These are phyloP conservation scores for Ifrita kowaldi DNA, from an alignment of 2,113 vertebrate genomes.

Conservation along the genomic window DNA sequence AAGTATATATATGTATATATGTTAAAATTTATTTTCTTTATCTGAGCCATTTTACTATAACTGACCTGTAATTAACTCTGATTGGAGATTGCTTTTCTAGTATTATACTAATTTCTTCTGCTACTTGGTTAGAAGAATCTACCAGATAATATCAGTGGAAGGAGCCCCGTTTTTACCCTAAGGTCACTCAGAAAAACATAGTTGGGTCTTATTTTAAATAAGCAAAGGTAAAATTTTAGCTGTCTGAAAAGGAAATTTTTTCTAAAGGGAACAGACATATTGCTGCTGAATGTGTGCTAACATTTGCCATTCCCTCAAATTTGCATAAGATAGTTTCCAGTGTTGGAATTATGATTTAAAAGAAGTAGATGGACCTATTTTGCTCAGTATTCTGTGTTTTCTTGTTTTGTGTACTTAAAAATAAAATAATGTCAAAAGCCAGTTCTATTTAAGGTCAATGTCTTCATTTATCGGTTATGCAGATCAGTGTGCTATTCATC, in stretches of 20 bases:
- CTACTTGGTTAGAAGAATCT: neutral
- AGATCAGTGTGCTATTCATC: neutral
- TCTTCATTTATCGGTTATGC: neutral
- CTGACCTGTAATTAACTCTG: neutral
- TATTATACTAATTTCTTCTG: neutral
- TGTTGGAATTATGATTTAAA: neutral
- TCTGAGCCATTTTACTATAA: neutral
- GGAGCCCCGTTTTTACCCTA: neutral
- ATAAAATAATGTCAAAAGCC: neutral
- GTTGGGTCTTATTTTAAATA: neutral
- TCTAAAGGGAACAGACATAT: neutral
- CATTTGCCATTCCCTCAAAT: neutral
- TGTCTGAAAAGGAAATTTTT: neutral
- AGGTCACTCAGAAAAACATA: neutral
- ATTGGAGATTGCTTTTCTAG: neutral
- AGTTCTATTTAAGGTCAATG: neutral
- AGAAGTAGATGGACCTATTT: neutral
- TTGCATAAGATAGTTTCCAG: neutral
- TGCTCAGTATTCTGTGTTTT: neutral
- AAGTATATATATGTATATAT: neutral
- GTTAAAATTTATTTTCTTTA: neutral
- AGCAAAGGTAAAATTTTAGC: neutral
- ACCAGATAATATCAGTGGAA: neutral
- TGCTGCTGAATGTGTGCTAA: neutral
- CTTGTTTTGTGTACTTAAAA: neutral